phyloP scores from a whole-genome alignment of 2,797 vertebrate genomes.

The Sebastes hubbsi region DNA sequence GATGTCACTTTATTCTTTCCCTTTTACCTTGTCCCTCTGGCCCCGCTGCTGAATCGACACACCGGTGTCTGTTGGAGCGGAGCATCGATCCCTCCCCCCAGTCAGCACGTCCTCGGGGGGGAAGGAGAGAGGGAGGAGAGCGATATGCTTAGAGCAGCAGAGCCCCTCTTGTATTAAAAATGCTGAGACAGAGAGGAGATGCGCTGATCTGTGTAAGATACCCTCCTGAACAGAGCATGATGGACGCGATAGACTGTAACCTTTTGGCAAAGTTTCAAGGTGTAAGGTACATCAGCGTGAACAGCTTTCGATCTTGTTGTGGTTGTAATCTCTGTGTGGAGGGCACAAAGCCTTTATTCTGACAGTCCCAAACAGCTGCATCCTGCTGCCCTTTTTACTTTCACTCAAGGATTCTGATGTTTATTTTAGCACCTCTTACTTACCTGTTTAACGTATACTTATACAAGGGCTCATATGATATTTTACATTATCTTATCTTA shows the following conservation, averaged over 20 bases:
- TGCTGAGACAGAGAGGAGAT: conserved; percentile 78
- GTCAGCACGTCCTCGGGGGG: conserved; percentile 58
- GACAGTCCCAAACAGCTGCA: conserved; percentile 14
- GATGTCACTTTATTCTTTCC: conserved; percentile 59
- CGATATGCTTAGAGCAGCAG: conserved; percentile 79
- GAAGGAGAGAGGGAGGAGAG: conserved; percentile 30
- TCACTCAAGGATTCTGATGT: neutral
- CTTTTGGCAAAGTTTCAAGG: conserved; percentile 66
- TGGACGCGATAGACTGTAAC: conserved; percentile 54
- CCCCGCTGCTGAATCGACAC: conserved; percentile 82
- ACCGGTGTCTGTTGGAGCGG: conserved; percentile 69
- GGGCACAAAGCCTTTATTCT: conserved; percentile 16
- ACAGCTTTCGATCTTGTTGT: conserved; percentile 19
- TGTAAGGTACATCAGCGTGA: conserved; percentile 31
- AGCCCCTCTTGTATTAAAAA: conserved; percentile 65
- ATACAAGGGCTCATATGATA: no score
- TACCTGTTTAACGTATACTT: neutral
- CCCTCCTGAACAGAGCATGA: conserved; percentile 57
- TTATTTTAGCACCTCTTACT: neutral
- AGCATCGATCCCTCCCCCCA: conserved; percentile 72
- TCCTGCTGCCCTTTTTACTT: neutral
- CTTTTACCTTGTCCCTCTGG: conserved; percentile 51
- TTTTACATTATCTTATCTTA: no score
- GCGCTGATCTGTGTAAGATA: conserved; percentile 79
- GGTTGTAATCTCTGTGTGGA: conserved; percentile 1